Conservation (phyloP, 2,113 vertebrate genomes). For the Scomber scombrus region DNA sequence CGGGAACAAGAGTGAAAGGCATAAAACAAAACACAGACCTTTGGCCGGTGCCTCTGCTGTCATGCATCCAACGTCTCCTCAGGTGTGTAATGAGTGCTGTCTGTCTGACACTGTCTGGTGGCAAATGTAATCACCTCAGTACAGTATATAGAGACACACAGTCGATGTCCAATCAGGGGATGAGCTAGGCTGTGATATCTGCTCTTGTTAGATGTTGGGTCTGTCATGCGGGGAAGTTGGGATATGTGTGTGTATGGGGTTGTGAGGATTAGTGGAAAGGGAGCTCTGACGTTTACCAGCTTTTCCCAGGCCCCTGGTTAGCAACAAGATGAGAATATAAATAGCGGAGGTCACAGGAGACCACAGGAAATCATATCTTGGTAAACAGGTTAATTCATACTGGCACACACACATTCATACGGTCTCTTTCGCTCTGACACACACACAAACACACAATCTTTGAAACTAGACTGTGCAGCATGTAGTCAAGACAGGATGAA, state of each 20-base stretch:
- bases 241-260: not conserved
- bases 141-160: conserved; percentile 10
- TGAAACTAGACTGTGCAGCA: not conserved
- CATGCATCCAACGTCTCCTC: conserved; percentile 40
- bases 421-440: no score
- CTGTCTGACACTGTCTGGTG: conserved; percentile 29
- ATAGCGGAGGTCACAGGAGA: not conserved
- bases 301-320: not conserved
- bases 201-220: conserved; percentile 24
- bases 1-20: not conserved
- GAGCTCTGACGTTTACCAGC: not conserved
- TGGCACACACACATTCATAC: not conserved
- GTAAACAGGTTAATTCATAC: not conserved
- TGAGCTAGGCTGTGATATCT: conserved; percentile 7
- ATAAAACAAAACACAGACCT: not conserved
- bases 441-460: not conserved
- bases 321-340: not conserved
- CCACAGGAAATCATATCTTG: conserved; percentile 1
- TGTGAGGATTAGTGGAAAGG: not conserved
- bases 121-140: conserved; percentile 15
- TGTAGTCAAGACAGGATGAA: not conserved
- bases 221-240: not conserved
- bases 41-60: conserved; percentile 13
- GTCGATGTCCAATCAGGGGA: conserved; percentile 35
- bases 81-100: conserved; percentile 48